Conservation (phyloP, 2,888 invertebrate genomes). For the Heteromyza rotundicornis region DNA sequence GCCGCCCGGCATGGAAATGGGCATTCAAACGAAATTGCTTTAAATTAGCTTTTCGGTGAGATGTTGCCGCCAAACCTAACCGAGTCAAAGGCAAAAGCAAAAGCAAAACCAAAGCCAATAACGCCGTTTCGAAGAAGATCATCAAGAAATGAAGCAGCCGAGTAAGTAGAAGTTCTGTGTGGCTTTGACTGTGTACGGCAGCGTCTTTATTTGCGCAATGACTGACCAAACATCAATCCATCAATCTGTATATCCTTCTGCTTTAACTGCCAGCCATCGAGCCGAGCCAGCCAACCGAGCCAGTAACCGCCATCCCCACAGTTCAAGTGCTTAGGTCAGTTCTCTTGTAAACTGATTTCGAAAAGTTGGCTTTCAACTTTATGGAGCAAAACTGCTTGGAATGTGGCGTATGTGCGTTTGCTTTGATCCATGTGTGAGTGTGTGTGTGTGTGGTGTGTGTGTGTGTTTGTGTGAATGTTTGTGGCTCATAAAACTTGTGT, state of each 20-base stretch:
- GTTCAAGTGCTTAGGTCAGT: constrained; percentile 52
- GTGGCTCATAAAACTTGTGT: constrained; percentile 47
- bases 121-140: too few relatives aligned
- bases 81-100: too few relatives aligned
- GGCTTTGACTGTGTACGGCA: constrained; percentile 14
- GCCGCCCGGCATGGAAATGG: constrained; percentile 46
- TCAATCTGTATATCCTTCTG: too few relatives aligned
- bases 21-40: constrained; percentile 57
- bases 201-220: constrained; percentile 14
- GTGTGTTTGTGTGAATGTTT: constrained; percentile 32
- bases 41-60: constrained; percentile 55
- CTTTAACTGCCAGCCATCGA: constrained; percentile 11
- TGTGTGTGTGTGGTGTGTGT: not conserved
- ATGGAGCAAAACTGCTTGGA: constrained; percentile 44
- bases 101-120: too few relatives aligned
- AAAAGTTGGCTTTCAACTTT: constrained; percentile 33
- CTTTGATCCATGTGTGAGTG: constrained; percentile 25
- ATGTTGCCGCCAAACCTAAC: constrained; percentile 31
- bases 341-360: not conserved
- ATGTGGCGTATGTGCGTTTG: constrained; percentile 32
- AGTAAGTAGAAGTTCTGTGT: constrained; percentile 21
- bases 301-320: constrained; percentile 19
- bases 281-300: not conserved
- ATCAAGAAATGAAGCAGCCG: too few relatives aligned
- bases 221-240: constrained; percentile 52